Evolutionary conservation across 2,797 vertebrate species (phyloP), one percentile per base, ranked within the genome.

Genomic region (Phaenicophaeus curvirostris): DNA sequence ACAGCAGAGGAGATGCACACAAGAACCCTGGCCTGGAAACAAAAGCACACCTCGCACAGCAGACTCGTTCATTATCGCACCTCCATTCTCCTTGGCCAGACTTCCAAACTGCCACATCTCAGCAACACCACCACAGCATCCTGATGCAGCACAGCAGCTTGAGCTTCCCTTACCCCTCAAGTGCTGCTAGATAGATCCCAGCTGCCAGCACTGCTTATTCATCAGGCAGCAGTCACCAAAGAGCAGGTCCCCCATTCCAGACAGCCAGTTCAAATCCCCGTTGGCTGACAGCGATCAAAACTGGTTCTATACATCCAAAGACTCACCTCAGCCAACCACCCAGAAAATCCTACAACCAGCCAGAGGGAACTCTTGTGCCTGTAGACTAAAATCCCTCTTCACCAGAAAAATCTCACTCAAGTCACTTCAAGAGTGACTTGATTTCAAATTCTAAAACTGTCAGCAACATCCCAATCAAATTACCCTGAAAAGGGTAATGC

Each of bases 401-500:
- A 31, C 27, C 67, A 66, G 71, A 33, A 81, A 91, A 95, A 76
- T 8, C 46, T 90, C 62, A 51, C 9, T 15, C 35, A 87, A 87
- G 30, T 37, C 71, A 71, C 19, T 46, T 50, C n/a, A 83, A 46
- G 30, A 54, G 4, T 35, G 13, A 79, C 44, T 51, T 30, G 15
- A 74, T 50, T 67, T 80, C 23, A 46, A 67, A 44, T 50, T 54
- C 35, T 20, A 54, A 68, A 67, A 66, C 2, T 12, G 21, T 18
- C 50, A 90, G 58, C 7, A 78, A 1, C 15, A 10, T 1, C 37
- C 14, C 24, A 48, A 27, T 19, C 54, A 61, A 39, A n/a, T n/a
- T n/a, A n/a, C n/a, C n/a, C n/a, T n/a, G n/a, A n/a, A n/a, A n/a
- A 50, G 7, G 63, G 6, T 5, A 61, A 75, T 1, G 1, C 13